Conservation (phyloP, 2,797 vertebrate species). For the Pseudochirops cupreus region DNA sequence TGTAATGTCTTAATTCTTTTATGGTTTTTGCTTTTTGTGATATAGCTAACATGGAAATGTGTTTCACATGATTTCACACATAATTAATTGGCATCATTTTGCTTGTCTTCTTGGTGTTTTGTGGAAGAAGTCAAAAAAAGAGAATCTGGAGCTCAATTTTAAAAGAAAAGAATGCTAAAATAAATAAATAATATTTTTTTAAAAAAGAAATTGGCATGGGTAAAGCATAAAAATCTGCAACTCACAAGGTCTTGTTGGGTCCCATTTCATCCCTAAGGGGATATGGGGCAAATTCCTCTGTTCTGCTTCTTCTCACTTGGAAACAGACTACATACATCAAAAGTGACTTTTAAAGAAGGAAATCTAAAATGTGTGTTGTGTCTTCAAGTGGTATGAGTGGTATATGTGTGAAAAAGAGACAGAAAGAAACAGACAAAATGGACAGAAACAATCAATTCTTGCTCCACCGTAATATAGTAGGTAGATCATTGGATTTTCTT, state of each 20-base stretch:
- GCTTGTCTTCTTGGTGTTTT: neutral
- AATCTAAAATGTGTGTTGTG: neutral
- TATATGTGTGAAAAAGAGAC: neutral
- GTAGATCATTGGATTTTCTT: neutral
- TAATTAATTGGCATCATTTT: neutral
- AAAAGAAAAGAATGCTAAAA: neutral
- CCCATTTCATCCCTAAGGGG: neutral
- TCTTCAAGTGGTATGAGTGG: neutral
- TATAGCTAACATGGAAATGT: neutral
- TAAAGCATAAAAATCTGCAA: neutral
- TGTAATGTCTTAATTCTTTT: neutral
- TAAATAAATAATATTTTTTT: neutral
- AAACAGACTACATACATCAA: neutral
- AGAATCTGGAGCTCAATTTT: neutral
- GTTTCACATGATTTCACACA: neutral
- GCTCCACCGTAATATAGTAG: neutral
- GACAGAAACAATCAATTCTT: neutral
- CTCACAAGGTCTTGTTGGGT: neutral
- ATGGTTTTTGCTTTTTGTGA: neutral
- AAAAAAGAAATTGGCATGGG: neutral
- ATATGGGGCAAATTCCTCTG: neutral
- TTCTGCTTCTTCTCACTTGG: neutral
- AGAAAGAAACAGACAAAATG: neutral
- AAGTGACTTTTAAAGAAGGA: neutral
- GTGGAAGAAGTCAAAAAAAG: neutral